Base-by-base conservation (phyloP, 2,797 vertebrate genomes). In the Neosilurus mollespiculum region DNA sequence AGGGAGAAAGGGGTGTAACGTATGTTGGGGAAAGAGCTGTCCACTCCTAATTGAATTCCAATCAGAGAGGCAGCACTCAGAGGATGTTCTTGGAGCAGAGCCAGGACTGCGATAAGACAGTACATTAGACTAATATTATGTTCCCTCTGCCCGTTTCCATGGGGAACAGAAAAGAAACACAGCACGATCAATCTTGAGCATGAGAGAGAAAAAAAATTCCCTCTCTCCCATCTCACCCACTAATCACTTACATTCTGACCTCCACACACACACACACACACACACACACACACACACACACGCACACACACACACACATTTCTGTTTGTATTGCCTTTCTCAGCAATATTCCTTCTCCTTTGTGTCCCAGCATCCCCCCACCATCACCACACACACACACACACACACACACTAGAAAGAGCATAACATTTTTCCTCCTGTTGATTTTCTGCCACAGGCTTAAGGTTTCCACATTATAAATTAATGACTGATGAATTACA, bases 31-130 rank as follows among this genome's bases (percentile, higher is more conserved):
- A 90, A 89, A 92, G 90, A 91, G 90, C 91, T 89, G 91, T 91
- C 92, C 91, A 92, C 93, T 94, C 93, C 92, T 93, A 94, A 94
- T 94, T 94, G 92, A 94, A 94, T 94, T 94, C 94, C 92, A 93
- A 87, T 91, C 93, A 94, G 91, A 93, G 91, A 87, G 89, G 89
- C 85, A 89, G 87, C 26, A 85, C 82, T 66, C 81, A 59, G 85
- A 82, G 86, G 91, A 93, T 91, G 91, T 93, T 93, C 91, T 91
- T 95, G 94, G 94, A 94, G 89, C 92, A 89, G 84, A 84, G 94
- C 93, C 95, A 95, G 91, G 87, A 86, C 88, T 92, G 91, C 92
- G 92, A 95, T 95, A 95, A 94, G 93, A 90, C 90, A 90, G 83
- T 81, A 81, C 88, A 93, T 94, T 94, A 94, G 93, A 94, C 93